Percentiles rank a stretch among this genome's conserved stretches.
These are phyloP conservation scores for Sterna hirundo DNA, from an alignment of 2,113 vertebrate species.

Conservation along the genomic window DNA sequence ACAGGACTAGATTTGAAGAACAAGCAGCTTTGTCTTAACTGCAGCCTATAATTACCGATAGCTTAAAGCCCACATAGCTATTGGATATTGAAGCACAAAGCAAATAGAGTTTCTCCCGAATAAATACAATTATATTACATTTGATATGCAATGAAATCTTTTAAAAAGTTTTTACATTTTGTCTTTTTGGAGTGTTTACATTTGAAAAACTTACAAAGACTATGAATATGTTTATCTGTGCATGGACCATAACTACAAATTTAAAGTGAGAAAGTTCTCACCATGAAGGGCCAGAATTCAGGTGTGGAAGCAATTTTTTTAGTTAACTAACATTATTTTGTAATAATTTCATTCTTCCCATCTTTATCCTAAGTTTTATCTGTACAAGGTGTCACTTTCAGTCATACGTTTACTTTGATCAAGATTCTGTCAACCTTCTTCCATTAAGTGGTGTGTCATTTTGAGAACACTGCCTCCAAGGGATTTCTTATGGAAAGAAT, in stretches of 20 bases:
- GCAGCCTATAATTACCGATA: constrained; percentile 59
- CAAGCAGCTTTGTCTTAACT: constrained; percentile 42
- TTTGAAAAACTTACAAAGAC: neutral
- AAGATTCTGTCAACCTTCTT: neutral
- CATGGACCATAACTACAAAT: neutral
- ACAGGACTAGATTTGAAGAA: constrained; percentile 41
- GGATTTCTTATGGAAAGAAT: neutral
- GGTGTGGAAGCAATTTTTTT: neutral
- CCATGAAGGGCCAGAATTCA: neutral
- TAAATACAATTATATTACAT: constrained; percentile 57
- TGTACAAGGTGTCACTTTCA: neutral
- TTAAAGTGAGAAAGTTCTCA: neutral
- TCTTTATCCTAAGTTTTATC: neutral
- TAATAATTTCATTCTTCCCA: neutral
- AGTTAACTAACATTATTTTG: neutral
- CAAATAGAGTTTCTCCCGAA: constrained; percentile 37
- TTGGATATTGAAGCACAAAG: constrained; percentile 26
- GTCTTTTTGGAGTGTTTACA: neutral
- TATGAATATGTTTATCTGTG: neutral
- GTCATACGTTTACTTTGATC: neutral
- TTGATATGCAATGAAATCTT: neutral
- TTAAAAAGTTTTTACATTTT: neutral
- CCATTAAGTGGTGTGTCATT: neutral
- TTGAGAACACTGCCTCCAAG: neutral
- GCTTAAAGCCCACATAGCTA: constrained; percentile 27